phyloP scores from a whole-genome alignment of 2,797 vertebrate genomes.

The Acanthurus leucopareius region DNA sequence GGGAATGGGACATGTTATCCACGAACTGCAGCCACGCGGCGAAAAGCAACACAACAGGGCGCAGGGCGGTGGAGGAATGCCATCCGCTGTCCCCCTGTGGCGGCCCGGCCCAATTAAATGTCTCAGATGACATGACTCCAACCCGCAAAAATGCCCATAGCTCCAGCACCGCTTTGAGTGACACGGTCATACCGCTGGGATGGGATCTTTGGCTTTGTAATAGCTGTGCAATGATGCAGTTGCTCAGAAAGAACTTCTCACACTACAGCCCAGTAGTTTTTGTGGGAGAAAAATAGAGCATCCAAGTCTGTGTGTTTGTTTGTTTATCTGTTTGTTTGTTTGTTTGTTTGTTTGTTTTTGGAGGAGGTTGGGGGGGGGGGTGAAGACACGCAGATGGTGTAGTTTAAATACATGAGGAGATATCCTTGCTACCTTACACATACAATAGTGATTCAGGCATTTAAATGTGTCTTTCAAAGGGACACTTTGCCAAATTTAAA shows the following conservation, averaged over 20 bases:
- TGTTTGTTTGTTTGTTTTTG: not conserved
- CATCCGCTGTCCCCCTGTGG: conserved; percentile 88
- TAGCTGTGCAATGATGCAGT: conserved; percentile 85
- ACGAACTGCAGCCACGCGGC: conserved; percentile 59
- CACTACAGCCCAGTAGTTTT: not conserved
- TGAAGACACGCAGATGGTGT: too few species aligned
- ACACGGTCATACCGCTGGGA: conserved; percentile 84
- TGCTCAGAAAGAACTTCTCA: conserved; percentile 71
- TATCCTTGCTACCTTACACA: too few species aligned
- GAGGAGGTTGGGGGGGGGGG: too few species aligned
- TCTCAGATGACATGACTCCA: conserved; percentile 96
- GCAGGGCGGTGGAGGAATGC: conserved; percentile 89
- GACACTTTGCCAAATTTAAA: too few species aligned
- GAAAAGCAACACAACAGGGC: conserved; percentile 81
- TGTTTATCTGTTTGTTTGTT: conserved; percentile 11
- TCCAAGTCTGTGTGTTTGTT: conserved; percentile 19
- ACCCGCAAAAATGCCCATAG: conserved; percentile 93
- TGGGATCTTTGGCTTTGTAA: conserved; percentile 74
- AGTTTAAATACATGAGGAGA: too few species aligned
- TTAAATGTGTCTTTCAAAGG: too few species aligned
- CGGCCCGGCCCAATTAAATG: conserved; percentile 93
- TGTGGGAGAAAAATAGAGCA: conserved; percentile 46
- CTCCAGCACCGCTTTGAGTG: conserved; percentile 87
- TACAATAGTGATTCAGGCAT: too few species aligned
- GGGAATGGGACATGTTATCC: conserved; percentile 58